Evolutionary conservation across 2,888 invertebrate genomes (phyloP).

Genomic region (Calliopum simillimum): DNA sequence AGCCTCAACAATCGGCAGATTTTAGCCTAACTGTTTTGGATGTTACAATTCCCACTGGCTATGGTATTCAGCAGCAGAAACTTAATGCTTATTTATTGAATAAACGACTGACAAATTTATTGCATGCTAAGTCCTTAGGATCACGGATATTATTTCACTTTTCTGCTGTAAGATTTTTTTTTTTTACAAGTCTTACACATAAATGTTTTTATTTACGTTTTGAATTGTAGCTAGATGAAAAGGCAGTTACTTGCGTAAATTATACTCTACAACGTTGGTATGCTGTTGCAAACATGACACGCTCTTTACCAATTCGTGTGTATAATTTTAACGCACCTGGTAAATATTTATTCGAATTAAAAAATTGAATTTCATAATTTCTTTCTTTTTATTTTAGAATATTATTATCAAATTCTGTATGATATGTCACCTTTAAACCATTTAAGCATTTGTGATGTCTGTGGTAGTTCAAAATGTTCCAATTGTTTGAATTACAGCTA

Average conservation of each 20-base stretch:
- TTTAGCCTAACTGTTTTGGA: constrained; percentile 88
- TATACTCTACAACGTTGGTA: constrained; percentile 92
- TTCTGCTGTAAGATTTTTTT: constrained; percentile 76
- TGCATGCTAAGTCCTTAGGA: constrained; percentile 82
- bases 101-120: constrained; percentile 78
- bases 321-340: constrained; percentile 96
- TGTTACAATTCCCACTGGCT: constrained; percentile 86
- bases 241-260: constrained; percentile 85
- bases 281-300: constrained; percentile 93
- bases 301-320: constrained; percentile 85
- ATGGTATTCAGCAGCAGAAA: constrained; percentile 87
- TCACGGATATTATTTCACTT: constrained; percentile 90
- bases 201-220: constrained; percentile 41
- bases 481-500: constrained; percentile 85
- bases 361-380: no score
- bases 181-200: neutral
- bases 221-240: constrained; percentile 74
- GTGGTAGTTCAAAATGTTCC: constrained; percentile 90
- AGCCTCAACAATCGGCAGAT: constrained; percentile 77
- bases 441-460: constrained; percentile 89
- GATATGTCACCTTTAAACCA: constrained; percentile 79
- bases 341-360: constrained; percentile 62
- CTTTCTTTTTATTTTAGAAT: constrained; percentile 70
- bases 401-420: constrained; percentile 89
- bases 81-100: constrained; percentile 84